Evolutionary conservation across 2,888 invertebrate species (phyloP).

Genomic region (Chaitophorus viminalis): DNA sequence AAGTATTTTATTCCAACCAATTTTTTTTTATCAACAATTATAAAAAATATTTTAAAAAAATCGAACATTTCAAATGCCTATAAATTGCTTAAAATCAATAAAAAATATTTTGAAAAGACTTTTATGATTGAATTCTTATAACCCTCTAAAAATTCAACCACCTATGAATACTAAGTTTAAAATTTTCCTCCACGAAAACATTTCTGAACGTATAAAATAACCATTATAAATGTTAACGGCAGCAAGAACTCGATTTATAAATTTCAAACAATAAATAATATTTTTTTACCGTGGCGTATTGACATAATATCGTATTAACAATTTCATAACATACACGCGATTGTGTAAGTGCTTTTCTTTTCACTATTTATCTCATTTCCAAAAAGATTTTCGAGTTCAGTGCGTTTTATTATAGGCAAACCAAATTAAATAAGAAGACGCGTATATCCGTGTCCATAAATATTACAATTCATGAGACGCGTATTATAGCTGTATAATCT

Average conservation of each 20-base stretch:
- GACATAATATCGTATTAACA: neutral
- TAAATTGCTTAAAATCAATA: no score
- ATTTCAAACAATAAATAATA: neutral
- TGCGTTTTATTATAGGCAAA: neutral
- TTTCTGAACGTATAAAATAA: neutral
- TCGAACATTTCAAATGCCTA: no score
- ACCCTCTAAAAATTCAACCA: no score
- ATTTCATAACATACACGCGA: neutral
- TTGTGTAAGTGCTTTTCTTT: neutral
- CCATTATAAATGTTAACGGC: neutral
- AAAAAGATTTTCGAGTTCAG: neutral
- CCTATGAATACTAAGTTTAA: no score
- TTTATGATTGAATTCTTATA: no score
- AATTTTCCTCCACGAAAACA: no score
- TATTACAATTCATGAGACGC: no score
- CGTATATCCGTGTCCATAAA: no score
- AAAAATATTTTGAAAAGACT: no score
- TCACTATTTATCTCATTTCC: neutral
- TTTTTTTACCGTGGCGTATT: neutral
- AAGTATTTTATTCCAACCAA: no score
- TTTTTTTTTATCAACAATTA: no score
- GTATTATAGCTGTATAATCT: neutral
- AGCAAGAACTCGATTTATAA: neutral
- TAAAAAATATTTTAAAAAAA: no score
- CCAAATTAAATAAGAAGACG: neutral